Percentiles rank a stretch among this genome's conserved stretches.
These are phyloP conservation scores for Allolobophora icterica DNA, from an alignment of 2,888 invertebrate species.

Conservation along the genomic window DNA sequence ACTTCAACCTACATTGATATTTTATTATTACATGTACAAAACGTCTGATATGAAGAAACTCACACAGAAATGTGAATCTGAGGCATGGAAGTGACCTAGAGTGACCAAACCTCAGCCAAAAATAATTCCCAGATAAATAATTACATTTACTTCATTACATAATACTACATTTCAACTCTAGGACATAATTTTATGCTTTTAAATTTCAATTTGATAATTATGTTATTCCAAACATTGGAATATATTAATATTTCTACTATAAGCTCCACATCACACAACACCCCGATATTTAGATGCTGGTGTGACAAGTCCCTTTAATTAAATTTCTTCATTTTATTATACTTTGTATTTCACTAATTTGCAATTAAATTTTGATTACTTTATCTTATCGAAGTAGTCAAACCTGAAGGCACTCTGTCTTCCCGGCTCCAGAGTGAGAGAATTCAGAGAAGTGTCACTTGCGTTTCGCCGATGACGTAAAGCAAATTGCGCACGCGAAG, in stretches of 20 bases:
- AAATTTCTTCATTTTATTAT: neutral
- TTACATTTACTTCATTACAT: neutral
- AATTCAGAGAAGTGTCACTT: conserved; percentile 67
- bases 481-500: conserved; percentile 13
- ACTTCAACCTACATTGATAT: no score
- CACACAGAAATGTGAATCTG: neutral
- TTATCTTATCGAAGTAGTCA: neutral
- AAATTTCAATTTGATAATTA: neutral
- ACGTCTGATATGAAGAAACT: no score
- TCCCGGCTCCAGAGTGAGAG: conserved; percentile 68
- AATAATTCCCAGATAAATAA: neutral
- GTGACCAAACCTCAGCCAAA: neutral
- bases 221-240: neutral
- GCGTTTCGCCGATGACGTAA: conserved; percentile 41
- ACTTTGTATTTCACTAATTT: neutral
- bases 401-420: conserved; percentile 61
- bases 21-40: no score
- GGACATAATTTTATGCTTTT: neutral
- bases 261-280: neutral
- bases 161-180: neutral
- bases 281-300: neutral
- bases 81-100: neutral
- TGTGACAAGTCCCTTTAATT: neutral
- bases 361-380: neutral
- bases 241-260: neutral